phyloP scores from a whole-genome alignment of 1,140 invertebrate species.

The Euglossa dilemma region DNA sequence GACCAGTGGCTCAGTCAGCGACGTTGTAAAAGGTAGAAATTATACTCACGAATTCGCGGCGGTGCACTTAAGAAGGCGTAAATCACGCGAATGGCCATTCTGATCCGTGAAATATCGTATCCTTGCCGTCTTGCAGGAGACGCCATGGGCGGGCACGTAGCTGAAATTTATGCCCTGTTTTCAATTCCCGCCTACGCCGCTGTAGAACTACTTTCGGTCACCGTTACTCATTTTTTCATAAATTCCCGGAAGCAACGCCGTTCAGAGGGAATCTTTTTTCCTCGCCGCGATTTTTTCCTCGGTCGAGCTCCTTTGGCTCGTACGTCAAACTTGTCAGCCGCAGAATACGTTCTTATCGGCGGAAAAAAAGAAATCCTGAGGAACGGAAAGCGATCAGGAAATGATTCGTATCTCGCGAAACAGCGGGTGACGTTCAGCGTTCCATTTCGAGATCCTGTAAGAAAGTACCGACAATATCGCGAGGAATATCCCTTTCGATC shows the following conservation, averaged over 20 bases:
- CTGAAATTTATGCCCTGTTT: constrained; percentile 53
- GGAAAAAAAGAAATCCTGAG: not conserved
- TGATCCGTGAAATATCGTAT: constrained; percentile 55
- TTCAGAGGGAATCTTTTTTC: not conserved
- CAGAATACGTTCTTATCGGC: constrained; percentile 4
- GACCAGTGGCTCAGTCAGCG: no score
- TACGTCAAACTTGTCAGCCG: constrained; percentile 19
- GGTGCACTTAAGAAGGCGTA: constrained; percentile 46
- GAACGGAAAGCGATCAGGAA: not conserved
- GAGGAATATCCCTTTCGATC: no score
- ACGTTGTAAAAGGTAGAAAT: not conserved
- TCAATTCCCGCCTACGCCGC: constrained; percentile 35
- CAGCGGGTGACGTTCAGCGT: not conserved
- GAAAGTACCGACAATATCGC: no score
- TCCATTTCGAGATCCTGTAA: not conserved
- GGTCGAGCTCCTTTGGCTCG: not conserved
- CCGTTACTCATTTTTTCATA: constrained; percentile 36
- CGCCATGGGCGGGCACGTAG: constrained; percentile 38
- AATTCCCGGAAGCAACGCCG: not conserved
- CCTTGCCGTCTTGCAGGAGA: constrained; percentile 10
- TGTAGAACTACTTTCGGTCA: constrained; percentile 31
- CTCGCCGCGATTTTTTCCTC: constrained; percentile 7
- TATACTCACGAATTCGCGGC: constrained; percentile 28
- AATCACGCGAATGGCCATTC: constrained; percentile 42
- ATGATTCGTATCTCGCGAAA: not conserved